Evolutionary conservation across 2,888 invertebrate genomes (phyloP).

Genomic region (Phragmatobia fuliginosa): DNA sequence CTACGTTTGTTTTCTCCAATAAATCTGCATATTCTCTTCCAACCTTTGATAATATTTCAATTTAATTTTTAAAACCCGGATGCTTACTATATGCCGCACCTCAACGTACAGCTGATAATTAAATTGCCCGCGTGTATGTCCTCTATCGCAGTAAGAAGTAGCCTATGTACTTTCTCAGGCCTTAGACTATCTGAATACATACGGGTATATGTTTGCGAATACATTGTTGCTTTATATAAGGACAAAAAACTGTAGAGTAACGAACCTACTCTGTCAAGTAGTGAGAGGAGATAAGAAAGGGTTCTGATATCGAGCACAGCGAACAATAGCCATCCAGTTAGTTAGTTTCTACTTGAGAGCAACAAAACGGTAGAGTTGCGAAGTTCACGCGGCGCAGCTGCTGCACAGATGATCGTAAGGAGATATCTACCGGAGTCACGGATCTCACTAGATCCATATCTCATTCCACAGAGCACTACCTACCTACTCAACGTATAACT

Average conservation of each 20-base stretch:
- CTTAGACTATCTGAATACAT: too few relatives aligned
- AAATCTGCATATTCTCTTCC: background rate
- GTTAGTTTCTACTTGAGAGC: background rate
- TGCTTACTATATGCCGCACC: background rate
- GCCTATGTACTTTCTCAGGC: too few relatives aligned
- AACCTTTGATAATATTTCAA: background rate
- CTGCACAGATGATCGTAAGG: constrained; percentile 7
- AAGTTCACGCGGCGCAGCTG: constrained; percentile 17
- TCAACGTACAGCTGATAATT: background rate
- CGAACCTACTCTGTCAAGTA: background rate
- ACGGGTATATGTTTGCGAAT: too few relatives aligned
- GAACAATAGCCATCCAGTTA: constrained; percentile 11
- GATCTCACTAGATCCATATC: constrained; percentile 13
- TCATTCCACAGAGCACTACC: background rate
- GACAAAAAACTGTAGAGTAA: background rate
- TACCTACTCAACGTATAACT: background rate
- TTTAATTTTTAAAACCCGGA: background rate
- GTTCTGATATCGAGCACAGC: background rate
- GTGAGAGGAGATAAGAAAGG: background rate
- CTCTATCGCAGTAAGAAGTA: too few relatives aligned
- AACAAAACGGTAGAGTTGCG: background rate
- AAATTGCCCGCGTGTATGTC: too few relatives aligned
- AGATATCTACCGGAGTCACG: constrained; percentile 10
- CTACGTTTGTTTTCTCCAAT: background rate
- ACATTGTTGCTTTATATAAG: background rate